Conservation (phyloP, 2,888 invertebrate species). For the Rhaphigaster nebulosa region DNA sequence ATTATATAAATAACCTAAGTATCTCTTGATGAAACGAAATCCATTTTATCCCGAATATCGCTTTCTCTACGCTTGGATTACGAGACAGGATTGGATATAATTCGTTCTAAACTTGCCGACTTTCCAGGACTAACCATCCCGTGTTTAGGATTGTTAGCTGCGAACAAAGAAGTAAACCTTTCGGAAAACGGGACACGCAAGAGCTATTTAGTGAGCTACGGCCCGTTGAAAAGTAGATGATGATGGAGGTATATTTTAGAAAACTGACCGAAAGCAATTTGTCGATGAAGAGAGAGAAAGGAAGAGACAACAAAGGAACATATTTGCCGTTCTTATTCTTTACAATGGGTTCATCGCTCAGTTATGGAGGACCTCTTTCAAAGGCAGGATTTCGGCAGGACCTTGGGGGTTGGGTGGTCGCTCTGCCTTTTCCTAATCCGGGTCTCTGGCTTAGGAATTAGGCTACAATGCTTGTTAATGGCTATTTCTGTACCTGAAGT, state of each 20-base stretch:
- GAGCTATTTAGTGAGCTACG: not conserved
- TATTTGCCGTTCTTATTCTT: not conserved
- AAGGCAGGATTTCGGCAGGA: conserved; percentile 1
- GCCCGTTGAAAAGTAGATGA: not conserved
- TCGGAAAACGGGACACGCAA: conserved; percentile 4
- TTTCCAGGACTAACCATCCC: not conserved
- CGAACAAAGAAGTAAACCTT: conserved; percentile 5
- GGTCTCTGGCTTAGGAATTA: not conserved
- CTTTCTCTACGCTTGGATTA: not conserved
- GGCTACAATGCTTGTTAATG: not conserved
- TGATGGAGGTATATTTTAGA: conserved; percentile 20
- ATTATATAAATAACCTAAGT: too few species aligned
- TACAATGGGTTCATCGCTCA: not conserved
- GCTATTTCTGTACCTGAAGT: not conserved
- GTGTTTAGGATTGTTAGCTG: not conserved
- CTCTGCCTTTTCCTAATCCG: not conserved
- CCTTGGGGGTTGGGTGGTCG: not conserved
- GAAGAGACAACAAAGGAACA: not conserved
- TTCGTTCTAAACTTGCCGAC: not conserved
- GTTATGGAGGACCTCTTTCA: not conserved
- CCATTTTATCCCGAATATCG: not conserved
- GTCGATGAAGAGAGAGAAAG: not conserved
- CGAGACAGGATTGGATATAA: not conserved
- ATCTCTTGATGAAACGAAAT: too few species aligned
- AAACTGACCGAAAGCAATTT: conserved; percentile 40